Base-by-base conservation (phyloP, 2,888 invertebrate genomes). In the Scaeva pyrastri region DNA sequence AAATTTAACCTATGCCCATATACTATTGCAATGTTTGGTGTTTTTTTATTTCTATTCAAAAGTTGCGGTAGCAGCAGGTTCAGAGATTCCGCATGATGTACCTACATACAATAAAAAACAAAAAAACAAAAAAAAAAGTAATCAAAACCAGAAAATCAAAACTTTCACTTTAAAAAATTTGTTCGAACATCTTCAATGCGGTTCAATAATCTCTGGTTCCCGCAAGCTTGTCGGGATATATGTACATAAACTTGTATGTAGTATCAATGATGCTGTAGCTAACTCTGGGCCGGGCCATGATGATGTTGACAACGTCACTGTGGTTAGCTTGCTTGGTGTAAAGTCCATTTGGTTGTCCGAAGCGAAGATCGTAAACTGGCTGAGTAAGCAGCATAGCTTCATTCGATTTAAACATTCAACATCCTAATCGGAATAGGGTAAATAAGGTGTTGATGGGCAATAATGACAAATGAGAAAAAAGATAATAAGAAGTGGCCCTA, bases 151-250 rank as follows among this genome's bases (percentile, higher is more conserved):
- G 71, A 58, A 79, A 58, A 31, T 19, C 21, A 68, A 85, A n/a
- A 85, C 76, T 85, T 85, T 85, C 85, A 68, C 81, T 73, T 56
- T 39, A 60, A 62, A 60, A 62, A 68, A 68, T 81, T 52, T 77
- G 43, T 72, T 39, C 68, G 80, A 80, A 31, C 85, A 85, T 85
- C 85, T 85, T 85, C 81, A 81, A 68, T 70, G n/a, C n/a, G 68
- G 85, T 81, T 85, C 85, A 85, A 85, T 76, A 80, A 75, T 85
- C 85, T 75, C 58, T 72, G 71, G 41, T 50, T 58, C 21, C 19
- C 6, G 19, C 36, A 14, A 52, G 50, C 12, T 39, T 68, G 66
- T 39, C 21, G 48, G 31, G 2, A 31, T 19, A n/a, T 23, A 52
- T 23, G 14, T 23, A 8, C n/a, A n/a, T n/a, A n/a, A n/a, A n/a